phyloP scores from a whole-genome alignment of 92 coral and sea anemone species.

The Actinostola sp. region DNA sequence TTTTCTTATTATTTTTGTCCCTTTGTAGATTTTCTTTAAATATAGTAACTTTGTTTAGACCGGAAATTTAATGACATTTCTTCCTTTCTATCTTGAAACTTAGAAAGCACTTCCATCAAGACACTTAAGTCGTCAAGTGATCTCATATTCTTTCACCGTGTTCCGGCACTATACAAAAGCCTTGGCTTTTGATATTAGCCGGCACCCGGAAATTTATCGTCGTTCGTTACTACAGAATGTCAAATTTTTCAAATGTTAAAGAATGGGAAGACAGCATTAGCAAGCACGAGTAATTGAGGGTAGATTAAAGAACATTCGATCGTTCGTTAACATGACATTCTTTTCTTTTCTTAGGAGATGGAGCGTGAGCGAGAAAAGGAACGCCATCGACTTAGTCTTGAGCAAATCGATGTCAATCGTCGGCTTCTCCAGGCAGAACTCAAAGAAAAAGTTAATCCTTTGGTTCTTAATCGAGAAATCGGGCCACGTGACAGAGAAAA shows the following conservation, averaged over 20 bases:
- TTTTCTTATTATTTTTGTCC: too few relatives aligned
- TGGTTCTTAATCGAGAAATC: conserved; percentile 76
- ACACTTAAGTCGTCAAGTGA: conserved; percentile 35
- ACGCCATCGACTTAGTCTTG: conserved; percentile 82
- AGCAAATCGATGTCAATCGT: conserved; percentile 87
- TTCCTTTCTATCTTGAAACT: conserved; percentile 29
- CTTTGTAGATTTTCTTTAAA: background rate
- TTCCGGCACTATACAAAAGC: conserved; percentile 29
- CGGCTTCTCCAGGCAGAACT: conserved; percentile 86
- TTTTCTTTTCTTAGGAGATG: conserved; percentile 61
- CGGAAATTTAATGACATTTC: conserved; percentile 31
- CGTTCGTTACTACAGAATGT: conserved; percentile 21
- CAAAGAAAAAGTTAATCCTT: conserved; percentile 86
- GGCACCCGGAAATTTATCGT: conserved; percentile 29
- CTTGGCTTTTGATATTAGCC: conserved; percentile 23
- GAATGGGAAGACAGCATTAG: background rate
- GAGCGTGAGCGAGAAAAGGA: conserved; percentile 88
- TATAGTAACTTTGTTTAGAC: conserved; percentile 3
- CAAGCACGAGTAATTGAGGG: conserved; percentile 14
- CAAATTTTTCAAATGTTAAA: conserved; percentile 4
- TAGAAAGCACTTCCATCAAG: conserved; percentile 31
- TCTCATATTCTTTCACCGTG: conserved; percentile 5
- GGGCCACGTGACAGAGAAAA: conserved; percentile 70
- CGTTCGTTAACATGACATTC: background rate
- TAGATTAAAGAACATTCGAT: background rate